A percentile compares a stretch with the other conserved stretches of the same genome.
phyloP scores from a whole-genome alignment of 2,888 invertebrate genomes.

The Lobophora halterata region DNA sequence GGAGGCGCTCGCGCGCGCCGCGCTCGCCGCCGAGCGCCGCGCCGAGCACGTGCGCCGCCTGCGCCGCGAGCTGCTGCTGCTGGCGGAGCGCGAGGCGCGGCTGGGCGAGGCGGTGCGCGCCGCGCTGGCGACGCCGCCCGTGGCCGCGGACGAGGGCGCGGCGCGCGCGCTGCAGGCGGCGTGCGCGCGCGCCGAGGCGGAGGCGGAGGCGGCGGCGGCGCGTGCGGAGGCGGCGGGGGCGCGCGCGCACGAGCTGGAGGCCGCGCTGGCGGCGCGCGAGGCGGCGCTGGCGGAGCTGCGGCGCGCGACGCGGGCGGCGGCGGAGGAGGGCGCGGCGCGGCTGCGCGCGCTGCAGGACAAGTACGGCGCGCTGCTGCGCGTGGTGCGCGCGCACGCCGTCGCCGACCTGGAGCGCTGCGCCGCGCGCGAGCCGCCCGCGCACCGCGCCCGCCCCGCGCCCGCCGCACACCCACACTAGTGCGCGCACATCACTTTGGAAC shows the following conservation, averaged over 20 bases:
- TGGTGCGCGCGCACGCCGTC: conserved; percentile 78
- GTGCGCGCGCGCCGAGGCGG: conserved; percentile 61
- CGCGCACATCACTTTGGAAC: not conserved
- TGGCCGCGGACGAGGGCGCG: conserved; percentile 23
- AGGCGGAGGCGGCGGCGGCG: conserved; percentile 62
- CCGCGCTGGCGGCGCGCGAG: conserved; percentile 51
- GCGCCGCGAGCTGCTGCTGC: conserved; percentile 66
- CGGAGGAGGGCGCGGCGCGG: conserved; percentile 83
- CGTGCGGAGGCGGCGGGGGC: conserved; percentile 67
- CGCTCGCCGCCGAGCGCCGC: conserved; percentile 60
- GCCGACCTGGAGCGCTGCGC: conserved; percentile 77
- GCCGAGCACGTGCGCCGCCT: conserved; percentile 66
- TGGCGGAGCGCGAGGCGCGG: conserved; percentile 64
- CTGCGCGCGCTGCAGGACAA: conserved; percentile 80
- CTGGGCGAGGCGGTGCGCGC: conserved; percentile 39
- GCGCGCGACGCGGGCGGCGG: conserved; percentile 71
- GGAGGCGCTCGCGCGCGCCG: conserved; percentile 59
- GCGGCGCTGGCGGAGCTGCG: conserved; percentile 68
- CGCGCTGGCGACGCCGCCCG: conserved; percentile 25
- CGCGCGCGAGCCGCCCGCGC: conserved; percentile 46
- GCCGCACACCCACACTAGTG: conserved; percentile 75
- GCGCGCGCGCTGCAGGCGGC: conserved; percentile 48
- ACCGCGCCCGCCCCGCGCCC: conserved; percentile 34
- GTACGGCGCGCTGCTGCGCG: conserved; percentile 79
- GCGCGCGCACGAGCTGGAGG: conserved; percentile 74